Evolutionary conservation across 2,888 invertebrate genomes (phyloP), one percentile per base, ranked within the genome.

Genomic region (Hypomecis atomaria): DNA sequence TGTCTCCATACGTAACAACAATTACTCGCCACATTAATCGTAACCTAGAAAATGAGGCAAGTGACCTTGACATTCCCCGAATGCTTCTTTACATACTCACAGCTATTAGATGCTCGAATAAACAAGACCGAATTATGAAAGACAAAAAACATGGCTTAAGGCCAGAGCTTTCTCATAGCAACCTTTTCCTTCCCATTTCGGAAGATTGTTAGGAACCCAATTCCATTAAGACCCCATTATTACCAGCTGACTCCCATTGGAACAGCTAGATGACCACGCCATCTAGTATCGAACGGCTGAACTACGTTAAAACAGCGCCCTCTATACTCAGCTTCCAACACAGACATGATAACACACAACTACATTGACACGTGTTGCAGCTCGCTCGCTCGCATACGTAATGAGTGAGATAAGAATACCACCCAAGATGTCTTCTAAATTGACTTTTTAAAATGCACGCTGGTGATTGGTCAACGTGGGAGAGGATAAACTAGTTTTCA

Each of bases 401-500:
- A 81, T 73, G 86, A 90, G 70, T 74, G 88, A 87, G 90, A 85
- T 77, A 81, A 82, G 72, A 68, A 77, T 77, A 83, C 81, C 74
- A 71, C 76, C 73, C 79, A 84, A 84, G 85, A 83, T 84, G 83
- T 83, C 81, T 84, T 83, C 83, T 79, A 81, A 86, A 86, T 83
- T 77, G 83, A 78, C 78, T 86, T 85, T 84, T 81, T 82, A 87
- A 82, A 80, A 81, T 84, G 76, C 78, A 73, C 74, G 69, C 65
- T 79, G 81, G 82, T 89, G 91, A 92, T 92, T 92, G 92, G 92
- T 85, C 83, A 82, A 83, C 78, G 75, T 73, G 70, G 70, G 75
- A 78, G 80, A 78, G 78, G 76, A 78, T 75, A 81, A 83, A 85
- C 80, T 78, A 78, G 83, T 84, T 84, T 82, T 72, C 78, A 81